Conservation (phyloP, 2,113 vertebrate species). For the Mola mola region DNA sequence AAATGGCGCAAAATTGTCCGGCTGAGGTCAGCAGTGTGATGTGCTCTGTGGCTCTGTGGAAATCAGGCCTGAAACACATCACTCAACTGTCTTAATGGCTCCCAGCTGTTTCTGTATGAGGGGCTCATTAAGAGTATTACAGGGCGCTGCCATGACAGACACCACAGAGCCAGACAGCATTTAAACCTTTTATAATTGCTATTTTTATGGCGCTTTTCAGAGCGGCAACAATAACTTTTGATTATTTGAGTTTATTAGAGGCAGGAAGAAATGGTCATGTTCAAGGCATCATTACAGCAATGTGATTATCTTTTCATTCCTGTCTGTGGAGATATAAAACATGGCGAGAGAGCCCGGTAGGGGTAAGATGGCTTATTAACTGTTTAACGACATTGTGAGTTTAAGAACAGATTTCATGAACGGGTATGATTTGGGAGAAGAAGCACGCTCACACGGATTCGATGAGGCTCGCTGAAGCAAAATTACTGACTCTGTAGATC, state of each 20-base stretch:
- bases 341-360: slow-evolving; percentile 57
- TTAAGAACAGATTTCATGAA: slow-evolving; percentile 51
- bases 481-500: background rate
- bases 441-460: slow-evolving; percentile 23
- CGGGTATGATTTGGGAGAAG: slow-evolving; percentile 36
- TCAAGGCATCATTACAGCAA: slow-evolving; percentile 62
- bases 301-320: slow-evolving; percentile 82
- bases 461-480: slow-evolving; percentile 28
- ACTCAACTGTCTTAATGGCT: slow-evolving; percentile 48
- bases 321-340: slow-evolving; percentile 77
- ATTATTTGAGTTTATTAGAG: slow-evolving; percentile 78
- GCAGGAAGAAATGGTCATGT: slow-evolving; percentile 48
- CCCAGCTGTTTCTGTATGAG: slow-evolving; percentile 50
- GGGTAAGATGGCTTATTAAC: slow-evolving; percentile 61
- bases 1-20: slow-evolving; percentile 3
- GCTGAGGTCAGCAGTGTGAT: slow-evolving; percentile 12
- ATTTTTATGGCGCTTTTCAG: slow-evolving; percentile 77
- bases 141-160: slow-evolving; percentile 31
- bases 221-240: slow-evolving; percentile 81
- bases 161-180: slow-evolving; percentile 61
- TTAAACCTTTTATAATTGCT: slow-evolving; percentile 79
- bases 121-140: slow-evolving; percentile 64
- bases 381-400: slow-evolving; percentile 34
- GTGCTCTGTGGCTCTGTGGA: slow-evolving; percentile 11
- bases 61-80: slow-evolving; percentile 35